A percentile compares a stretch with the other conserved stretches of the same genome.
Evolutionary conservation across 2,888 invertebrate genomes (phyloP).

Genomic region (Halictus quadricinctus): DNA sequence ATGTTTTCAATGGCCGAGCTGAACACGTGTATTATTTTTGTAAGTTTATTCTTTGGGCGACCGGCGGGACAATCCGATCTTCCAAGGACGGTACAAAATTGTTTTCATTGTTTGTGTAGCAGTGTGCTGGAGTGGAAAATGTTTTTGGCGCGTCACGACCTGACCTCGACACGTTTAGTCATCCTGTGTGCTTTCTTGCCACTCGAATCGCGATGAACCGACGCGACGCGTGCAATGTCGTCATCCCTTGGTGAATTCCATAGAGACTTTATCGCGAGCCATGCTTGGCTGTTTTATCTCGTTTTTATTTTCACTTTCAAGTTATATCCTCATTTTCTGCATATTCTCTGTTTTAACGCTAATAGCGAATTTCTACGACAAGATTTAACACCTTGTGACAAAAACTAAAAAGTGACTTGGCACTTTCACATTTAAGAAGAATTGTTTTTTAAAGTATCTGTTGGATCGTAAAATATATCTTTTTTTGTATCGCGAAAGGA

Average conservation of each 20-base stretch:
- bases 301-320: not conserved
- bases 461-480: no score
- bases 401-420: no score
- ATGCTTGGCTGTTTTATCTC: not conserved
- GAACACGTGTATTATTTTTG: not conserved
- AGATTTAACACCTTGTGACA: no score
- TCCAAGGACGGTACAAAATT: not conserved
- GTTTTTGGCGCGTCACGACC: slow-evolving; percentile 40
- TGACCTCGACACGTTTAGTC: slow-evolving; percentile 55
- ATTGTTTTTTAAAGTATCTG: no score
- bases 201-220: slow-evolving; percentile 7
- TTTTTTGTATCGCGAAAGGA: no score
- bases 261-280: not conserved
- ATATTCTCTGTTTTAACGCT: not conserved
- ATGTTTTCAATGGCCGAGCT: not conserved
- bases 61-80: not conserved
- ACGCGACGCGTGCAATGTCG: not conserved
- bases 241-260: not conserved
- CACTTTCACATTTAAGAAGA: no score
- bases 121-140: slow-evolving; percentile 32
- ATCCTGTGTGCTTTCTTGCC: slow-evolving; percentile 23
- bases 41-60: not conserved
- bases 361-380: not conserved
- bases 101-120: slow-evolving; percentile 17
- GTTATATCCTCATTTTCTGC: not conserved